Evolutionary conservation across 2,888 invertebrate species (phyloP), one percentile per base, ranked within the genome.

Genomic region (Germaria angustata): DNA sequence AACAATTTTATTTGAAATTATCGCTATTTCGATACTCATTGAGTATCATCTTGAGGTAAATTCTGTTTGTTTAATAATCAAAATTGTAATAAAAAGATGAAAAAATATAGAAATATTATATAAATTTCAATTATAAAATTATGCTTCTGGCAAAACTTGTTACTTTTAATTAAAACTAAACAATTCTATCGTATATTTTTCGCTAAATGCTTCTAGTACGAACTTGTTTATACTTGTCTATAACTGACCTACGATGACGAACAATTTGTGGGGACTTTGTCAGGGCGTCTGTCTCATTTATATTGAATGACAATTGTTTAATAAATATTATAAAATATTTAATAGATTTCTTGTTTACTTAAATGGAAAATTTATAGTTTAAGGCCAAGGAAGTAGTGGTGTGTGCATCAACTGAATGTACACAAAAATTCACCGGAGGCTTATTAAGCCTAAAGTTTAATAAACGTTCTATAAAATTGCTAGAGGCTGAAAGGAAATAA

Each of bases 181-280:
- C 17, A 72, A 61, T 72, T 34, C 17, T 39, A 36, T 51, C 9
- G 22, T 51, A 17, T 24, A 11, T 20, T 51, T 13, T 41, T 5
- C 8, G 9, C 34, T 61, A 13, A 36, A 39, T 24, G 24, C 36
- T 15, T 32, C 17, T 34, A 13, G 11, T 39, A 36, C 15, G 17
- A 39, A 39, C 17, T 17, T 28, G 15, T 53, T 68, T 28, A 22
- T 13, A 39, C 8, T 28, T 8, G 2, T 4, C 5, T 24, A 34
- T 46, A 9, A 41, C 51, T 72, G 72, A 72, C 72, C 72, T 72
- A 32, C 39, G 39, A 36, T 51, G 51, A 28, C 72, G 34, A 41
- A 24, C 28, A 39, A 28, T 51, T 61, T 24, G 15, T 61, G 28
- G 17, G 39, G 44, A 51, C 51, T 61, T 72, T 61, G 1, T 39